phyloP scores from a whole-genome alignment of 2,888 invertebrate species.

The Epistrophella euchroma region DNA sequence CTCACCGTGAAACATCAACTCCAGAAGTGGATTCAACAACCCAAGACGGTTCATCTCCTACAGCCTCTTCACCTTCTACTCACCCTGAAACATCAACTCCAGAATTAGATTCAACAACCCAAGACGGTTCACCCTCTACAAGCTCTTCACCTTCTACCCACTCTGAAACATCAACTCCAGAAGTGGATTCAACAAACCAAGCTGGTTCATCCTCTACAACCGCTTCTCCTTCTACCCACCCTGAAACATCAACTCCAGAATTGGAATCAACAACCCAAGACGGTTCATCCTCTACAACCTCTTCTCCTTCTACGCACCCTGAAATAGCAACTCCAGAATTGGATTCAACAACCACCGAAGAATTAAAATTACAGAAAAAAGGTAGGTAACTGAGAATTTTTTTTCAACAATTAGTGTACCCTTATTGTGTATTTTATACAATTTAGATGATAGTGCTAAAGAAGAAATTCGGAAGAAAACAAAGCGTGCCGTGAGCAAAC shows the following conservation, averaged over 20 bases:
- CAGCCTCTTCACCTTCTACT: neutral
- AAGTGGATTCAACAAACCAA: neutral
- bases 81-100: neutral
- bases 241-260: neutral
- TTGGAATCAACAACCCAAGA: neutral
- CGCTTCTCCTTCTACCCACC: neutral
- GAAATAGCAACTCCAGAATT: neutral
- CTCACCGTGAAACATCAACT: neutral
- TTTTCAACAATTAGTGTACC: too few relatives aligned
- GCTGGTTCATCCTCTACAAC: neutral
- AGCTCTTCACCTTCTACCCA: neutral
- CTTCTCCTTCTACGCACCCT: neutral
- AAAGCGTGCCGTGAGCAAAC: constrained; percentile 31
- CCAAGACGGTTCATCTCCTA: neutral
- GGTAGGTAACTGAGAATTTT: too few relatives aligned
- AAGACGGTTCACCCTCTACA: neutral
- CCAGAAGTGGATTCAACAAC: neutral
- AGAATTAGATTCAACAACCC: neutral
- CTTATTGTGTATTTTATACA: too few relatives aligned
- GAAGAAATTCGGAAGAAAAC: constrained; percentile 6
- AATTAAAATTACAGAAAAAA: too few relatives aligned
- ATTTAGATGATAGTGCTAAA: neutral
- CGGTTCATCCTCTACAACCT: neutral
- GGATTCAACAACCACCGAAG: neutral
- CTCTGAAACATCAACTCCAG: neutral